These are phyloP conservation scores for Ecliptopera silaceata DNA, from an alignment of 2,888 invertebrate species.

Conservation along the genomic window DNA sequence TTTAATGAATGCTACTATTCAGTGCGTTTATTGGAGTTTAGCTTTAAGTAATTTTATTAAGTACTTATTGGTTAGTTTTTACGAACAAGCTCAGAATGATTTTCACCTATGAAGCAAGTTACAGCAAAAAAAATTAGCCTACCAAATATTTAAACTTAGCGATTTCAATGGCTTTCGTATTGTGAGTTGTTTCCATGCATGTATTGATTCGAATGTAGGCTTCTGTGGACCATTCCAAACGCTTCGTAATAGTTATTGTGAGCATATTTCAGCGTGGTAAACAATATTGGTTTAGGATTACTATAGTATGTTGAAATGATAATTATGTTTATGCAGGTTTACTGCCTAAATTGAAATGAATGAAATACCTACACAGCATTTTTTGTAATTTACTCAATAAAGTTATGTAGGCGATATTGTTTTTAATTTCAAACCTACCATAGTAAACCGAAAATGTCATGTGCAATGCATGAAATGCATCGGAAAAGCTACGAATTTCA, in stretches of 20 bases:
- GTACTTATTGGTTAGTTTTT: constrained; percentile 27
- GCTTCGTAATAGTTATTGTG: constrained; percentile 26
- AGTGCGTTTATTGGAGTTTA: constrained; percentile 12
- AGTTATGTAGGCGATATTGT: constrained; percentile 63
- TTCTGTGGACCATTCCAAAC: constrained; percentile 65
- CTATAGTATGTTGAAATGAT: constrained; percentile 53
- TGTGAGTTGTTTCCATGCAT: constrained; percentile 36
- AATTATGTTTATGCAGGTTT: constrained; percentile 56
- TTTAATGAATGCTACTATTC: constrained; percentile 1
- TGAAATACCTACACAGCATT: constrained; percentile 48
- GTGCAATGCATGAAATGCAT: not conserved
- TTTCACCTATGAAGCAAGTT: constrained; percentile 7
- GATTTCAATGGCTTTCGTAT: constrained; percentile 27
- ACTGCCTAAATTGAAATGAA: constrained; percentile 60
- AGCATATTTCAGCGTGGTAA: constrained; percentile 38
- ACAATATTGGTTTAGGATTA: constrained; percentile 58
- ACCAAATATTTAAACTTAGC: constrained; percentile 17
- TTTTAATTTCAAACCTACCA: constrained; percentile 42
- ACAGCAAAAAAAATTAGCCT: constrained; percentile 13
- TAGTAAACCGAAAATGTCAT: too few relatives aligned
- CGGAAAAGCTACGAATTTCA: not conserved
- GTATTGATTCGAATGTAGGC: constrained; percentile 45
- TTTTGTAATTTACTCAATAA: constrained; percentile 80
- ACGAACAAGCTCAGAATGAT: constrained; percentile 31
- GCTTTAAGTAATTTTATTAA: constrained; percentile 30